Evolutionary conservation across 1,140 invertebrate species (phyloP).

Genomic region (Acromyrmex charruanus): DNA sequence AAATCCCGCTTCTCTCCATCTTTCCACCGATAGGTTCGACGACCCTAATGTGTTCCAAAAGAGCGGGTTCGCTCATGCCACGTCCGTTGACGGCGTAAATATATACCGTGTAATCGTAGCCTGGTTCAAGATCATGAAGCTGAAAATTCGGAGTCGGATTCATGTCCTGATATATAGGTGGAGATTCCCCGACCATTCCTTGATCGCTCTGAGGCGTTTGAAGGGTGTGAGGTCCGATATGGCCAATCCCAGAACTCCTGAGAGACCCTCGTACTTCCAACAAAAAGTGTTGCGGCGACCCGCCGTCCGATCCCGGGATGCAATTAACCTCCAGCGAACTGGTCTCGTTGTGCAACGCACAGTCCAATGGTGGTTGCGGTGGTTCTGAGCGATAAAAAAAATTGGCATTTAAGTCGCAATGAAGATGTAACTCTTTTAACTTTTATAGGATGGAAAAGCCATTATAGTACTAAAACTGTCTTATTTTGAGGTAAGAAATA

Average conservation of each 20-base stretch:
- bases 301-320: slow-evolving; percentile 92
- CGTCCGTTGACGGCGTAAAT: slow-evolving; percentile 91
- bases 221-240: slow-evolving; percentile 81
- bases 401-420: not conserved
- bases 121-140: slow-evolving; percentile 89
- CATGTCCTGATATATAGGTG: slow-evolving; percentile 88
- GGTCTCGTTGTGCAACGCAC: slow-evolving; percentile 89
- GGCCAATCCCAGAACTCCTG: slow-evolving; percentile 82
- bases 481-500: no score
- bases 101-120: slow-evolving; percentile 89
- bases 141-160: slow-evolving; percentile 89
- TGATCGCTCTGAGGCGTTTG: slow-evolving; percentile 89
- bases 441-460: no score
- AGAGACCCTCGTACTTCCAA: slow-evolving; percentile 92
- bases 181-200: slow-evolving; percentile 84
- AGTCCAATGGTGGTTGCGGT: slow-evolving; percentile 91
- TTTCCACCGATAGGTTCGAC: slow-evolving; percentile 82
- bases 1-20: slow-evolving; percentile 75
- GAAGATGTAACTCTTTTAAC: not conserved
- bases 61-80: slow-evolving; percentile 89
- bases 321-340: slow-evolving; percentile 91
- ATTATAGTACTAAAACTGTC: no score
- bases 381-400: slow-evolving; percentile 84
- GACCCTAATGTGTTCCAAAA: slow-evolving; percentile 88
- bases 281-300: slow-evolving; percentile 93